Evolutionary conservation across 2,113 vertebrate genomes (phyloP), one percentile per base, ranked within the genome.

Genomic region (Zosterops hypoxanthus): DNA sequence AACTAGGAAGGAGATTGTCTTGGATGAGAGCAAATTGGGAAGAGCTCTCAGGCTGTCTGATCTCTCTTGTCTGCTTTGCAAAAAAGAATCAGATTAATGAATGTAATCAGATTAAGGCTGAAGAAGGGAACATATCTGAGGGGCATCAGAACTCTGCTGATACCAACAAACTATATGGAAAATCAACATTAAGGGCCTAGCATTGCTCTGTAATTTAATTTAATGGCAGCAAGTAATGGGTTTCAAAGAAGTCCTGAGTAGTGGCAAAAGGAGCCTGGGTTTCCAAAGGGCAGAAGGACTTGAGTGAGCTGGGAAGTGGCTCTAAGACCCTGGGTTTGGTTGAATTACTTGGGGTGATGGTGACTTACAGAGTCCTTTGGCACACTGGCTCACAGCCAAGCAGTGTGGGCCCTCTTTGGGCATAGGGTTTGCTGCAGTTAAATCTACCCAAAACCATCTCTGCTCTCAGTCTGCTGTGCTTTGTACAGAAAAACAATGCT

Each of bases 11-110:
- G 87, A 88, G 86, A 57, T 92, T 71, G 88, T 89, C 42, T 87
- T 72, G 80, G 70, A 82, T 57, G 80, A 88, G 63, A 80, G 44
- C 28, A 93, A 95, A 82, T 47, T 55, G 82, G 70, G 75, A 86
- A 87, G 84, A 86, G 50, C 78, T 94, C 79, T 79, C 42, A 9
- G 75, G 60, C 91, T 80, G 84, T 63, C 93, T 96, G 75, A 95
- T 92, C 66, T 85, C 88, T 76, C 78, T 73, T 88, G 86, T 92
- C 91, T 94, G 87, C 82, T 80, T 89, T 92, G 83, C 70, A 73
- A 68, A 88, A 91, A 82, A 77, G 60, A 85, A 97, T 88, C 87
- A 70, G 93, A 95, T 96, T 96, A 94, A 95, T 91, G 87, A 88
- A 81, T 0, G 1, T 94, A 94, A 95, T 94, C 87, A 90, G 91